These are phyloP conservation scores for Cydia strobilella DNA, from an alignment of 1,140 invertebrate species.

Conservation along the genomic window DNA sequence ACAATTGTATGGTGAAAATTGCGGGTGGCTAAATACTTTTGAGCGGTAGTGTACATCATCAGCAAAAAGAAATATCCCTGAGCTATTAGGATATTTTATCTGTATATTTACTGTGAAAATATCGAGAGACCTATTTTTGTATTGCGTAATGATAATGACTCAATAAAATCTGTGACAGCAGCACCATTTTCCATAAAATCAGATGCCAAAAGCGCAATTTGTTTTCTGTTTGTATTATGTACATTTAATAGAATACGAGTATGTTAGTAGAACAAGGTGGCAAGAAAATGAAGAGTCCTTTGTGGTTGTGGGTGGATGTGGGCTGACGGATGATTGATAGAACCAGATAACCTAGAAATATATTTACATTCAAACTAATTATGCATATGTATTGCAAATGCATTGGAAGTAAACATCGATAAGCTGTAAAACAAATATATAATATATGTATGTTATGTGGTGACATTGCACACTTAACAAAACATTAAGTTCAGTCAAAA, in stretches of 20 bases:
- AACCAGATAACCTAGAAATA: conserved; percentile 11
- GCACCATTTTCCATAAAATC: neutral
- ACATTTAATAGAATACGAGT: neutral
- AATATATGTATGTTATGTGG: neutral
- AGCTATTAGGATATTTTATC: too few relatives aligned
- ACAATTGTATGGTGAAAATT: too few relatives aligned
- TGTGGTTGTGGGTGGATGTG: neutral
- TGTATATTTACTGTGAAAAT: neutral
- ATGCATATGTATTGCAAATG: neutral
- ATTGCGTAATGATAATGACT: neutral
- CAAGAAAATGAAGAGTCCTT: conserved; percentile 16
- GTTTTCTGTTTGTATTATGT: neutral
- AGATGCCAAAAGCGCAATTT: neutral
- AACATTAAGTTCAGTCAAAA: neutral
- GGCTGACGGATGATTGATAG: neutral
- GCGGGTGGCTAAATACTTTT: too few relatives aligned
- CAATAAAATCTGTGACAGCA: neutral
- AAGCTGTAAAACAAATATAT: neutral
- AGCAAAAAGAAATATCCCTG: too few relatives aligned
- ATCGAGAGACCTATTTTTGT: neutral
- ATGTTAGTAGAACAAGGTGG: conserved; percentile 7
- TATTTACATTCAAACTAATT: conserved; percentile 16
- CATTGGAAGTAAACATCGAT: conserved; percentile 3
- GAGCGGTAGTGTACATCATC: too few relatives aligned
- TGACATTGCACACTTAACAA: neutral